Evolutionary conservation across 2,797 vertebrate species (phyloP).

Genomic region (Monodelphis domestica): DNA sequence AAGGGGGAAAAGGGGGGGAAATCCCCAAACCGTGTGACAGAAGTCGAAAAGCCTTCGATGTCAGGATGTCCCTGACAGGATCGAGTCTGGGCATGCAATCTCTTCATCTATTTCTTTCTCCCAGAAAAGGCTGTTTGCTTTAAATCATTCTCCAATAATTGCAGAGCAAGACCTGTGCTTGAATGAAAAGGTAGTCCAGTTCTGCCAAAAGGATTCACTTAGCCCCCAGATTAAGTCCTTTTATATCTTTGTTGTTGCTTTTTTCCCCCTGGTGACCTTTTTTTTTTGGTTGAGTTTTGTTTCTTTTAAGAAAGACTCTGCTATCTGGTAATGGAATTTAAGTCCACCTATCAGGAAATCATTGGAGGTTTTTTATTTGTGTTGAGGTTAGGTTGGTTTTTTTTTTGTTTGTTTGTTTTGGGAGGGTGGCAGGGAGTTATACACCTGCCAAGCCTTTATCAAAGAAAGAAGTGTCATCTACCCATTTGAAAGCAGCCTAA

Average conservation of each 20-base stretch:
- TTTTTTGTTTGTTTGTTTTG: too few relatives aligned
- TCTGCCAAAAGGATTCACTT: slow-evolving; percentile 72
- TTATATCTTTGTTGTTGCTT: slow-evolving; percentile 38
- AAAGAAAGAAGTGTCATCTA: slow-evolving; percentile 51
- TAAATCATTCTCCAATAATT: slow-evolving; percentile 60
- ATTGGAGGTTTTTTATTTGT: slow-evolving; percentile 37
- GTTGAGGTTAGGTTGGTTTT: not conserved
- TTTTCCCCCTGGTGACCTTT: not conserved
- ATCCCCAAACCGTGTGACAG: not conserved
- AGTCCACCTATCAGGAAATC: slow-evolving; percentile 61
- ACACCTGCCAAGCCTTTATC: slow-evolving; percentile 68
- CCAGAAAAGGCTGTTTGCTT: slow-evolving; percentile 31
- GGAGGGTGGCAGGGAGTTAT: not conserved
- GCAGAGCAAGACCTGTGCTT: slow-evolving; percentile 27
- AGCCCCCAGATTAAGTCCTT: slow-evolving; percentile 65
- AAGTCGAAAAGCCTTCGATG: not conserved
- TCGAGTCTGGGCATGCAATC: slow-evolving; percentile 8
- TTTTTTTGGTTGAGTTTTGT: slow-evolving; percentile 6
- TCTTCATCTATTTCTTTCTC: not conserved
- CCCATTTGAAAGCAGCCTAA: slow-evolving; percentile 43
- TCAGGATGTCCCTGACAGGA: not conserved
- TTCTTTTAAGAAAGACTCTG: slow-evolving; percentile 76
- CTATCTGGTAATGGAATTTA: slow-evolving; percentile 76
- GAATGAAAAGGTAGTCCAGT: slow-evolving; percentile 49
- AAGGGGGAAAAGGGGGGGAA: not conserved